Evolutionary conservation across 2,888 invertebrate genomes (phyloP).

Genomic region (Dugesia japonica): DNA sequence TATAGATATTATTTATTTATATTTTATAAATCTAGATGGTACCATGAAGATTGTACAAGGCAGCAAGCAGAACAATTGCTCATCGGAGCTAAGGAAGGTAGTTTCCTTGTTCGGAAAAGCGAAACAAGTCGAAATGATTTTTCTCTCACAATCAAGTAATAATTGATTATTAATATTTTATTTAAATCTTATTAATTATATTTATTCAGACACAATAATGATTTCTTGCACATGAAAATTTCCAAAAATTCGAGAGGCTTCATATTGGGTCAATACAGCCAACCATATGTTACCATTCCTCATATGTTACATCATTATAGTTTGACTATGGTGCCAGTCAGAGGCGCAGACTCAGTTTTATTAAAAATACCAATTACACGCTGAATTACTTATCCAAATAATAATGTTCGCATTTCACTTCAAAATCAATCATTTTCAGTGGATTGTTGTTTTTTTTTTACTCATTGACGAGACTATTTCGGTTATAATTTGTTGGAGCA

Average conservation of each 20-base stretch:
- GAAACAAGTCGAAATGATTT: constrained; percentile 81
- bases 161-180: constrained; percentile 37
- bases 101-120: constrained; percentile 78
- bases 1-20: too few species aligned
- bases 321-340: constrained; percentile 73
- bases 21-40: constrained; percentile 55
- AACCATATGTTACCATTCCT: constrained; percentile 78
- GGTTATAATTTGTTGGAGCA: not conserved
- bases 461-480: not conserved
- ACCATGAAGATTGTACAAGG: constrained; percentile 77
- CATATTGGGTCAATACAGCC: constrained; percentile 76
- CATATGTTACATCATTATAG: constrained; percentile 84
- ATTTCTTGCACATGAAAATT: constrained; percentile 92
- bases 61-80: constrained; percentile 76
- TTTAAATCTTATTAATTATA: constrained; percentile 38
- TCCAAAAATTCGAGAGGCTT: constrained; percentile 62
- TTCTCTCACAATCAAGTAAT: constrained; percentile 81
- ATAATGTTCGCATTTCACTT: not conserved
- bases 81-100: constrained; percentile 68
- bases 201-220: constrained; percentile 65
- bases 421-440: not conserved
- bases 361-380: constrained; percentile 64
- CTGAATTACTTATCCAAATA: not conserved
- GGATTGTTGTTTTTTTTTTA: not conserved
- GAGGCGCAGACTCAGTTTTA: constrained; percentile 88